These are phyloP conservation scores for Fissipunctia ypsillon DNA, from an alignment of 2,888 invertebrate genomes.

Conservation along the genomic window DNA sequence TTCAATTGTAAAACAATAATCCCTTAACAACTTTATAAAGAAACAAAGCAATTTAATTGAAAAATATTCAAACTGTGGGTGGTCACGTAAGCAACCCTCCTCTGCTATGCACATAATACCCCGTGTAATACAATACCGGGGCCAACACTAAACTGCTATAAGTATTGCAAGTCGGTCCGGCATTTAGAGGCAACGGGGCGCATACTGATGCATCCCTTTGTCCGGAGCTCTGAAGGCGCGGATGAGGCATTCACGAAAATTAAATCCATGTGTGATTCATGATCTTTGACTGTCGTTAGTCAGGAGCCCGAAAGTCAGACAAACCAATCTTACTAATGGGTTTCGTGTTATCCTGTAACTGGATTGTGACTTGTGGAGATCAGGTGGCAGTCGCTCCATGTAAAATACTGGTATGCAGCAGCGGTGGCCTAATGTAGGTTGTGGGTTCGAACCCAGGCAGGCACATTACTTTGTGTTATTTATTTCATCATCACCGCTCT, in stretches of 20 bases:
- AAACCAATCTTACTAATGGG: background rate
- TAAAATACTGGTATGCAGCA: background rate
- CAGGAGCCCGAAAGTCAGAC: too few relatives aligned
- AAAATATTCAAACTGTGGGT: constrained; percentile 67
- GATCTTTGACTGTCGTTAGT: background rate
- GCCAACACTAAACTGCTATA: constrained; percentile 87
- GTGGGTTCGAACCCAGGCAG: too few relatives aligned
- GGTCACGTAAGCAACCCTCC: constrained; percentile 76
- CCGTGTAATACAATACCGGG: constrained; percentile 85
- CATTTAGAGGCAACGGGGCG: constrained; percentile 79
- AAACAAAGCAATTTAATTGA: constrained; percentile 63
- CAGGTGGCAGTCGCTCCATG: background rate
- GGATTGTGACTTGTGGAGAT: background rate
- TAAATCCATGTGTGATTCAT: background rate
- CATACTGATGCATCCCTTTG: constrained; percentile 80
- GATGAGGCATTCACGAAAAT: constrained; percentile 58
- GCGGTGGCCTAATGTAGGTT: too few relatives aligned
- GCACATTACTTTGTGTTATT: too few relatives aligned
- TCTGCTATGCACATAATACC: constrained; percentile 77
- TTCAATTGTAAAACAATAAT: constrained; percentile 23
- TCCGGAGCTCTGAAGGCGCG: constrained; percentile 32
- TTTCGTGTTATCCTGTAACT: background rate
- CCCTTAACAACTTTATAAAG: constrained; percentile 25
- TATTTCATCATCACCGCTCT: too few relatives aligned
- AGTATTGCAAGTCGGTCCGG: constrained; percentile 87